A percentile compares a stretch with the other conserved stretches of the same genome.
Conservation (phyloP, 2,888 invertebrate genomes). For the Eupithecia subumbrata region DNA sequence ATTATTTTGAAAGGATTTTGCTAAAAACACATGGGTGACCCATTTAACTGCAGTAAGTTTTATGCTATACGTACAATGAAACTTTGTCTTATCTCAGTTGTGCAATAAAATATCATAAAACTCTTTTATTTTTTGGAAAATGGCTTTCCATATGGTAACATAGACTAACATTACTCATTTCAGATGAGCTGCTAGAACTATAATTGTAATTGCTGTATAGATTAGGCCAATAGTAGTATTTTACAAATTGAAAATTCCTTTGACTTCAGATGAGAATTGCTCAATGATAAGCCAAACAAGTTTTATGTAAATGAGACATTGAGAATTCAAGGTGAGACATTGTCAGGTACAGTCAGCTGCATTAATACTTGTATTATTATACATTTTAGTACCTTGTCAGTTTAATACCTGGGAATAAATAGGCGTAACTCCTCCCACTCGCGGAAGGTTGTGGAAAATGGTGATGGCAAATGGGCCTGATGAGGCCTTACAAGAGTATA, state of each 20-base stretch:
- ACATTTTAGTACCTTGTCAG: background rate
- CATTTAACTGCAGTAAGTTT: constrained; percentile 69
- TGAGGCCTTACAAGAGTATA: too few relatives aligned
- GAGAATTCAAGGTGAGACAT: constrained; percentile 14
- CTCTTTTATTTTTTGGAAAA: background rate
- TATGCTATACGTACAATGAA: background rate
- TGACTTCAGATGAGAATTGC: constrained; percentile 24
- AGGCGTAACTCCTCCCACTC: too few relatives aligned
- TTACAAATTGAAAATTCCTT: background rate
- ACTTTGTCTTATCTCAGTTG: background rate
- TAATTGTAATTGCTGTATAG: background rate
- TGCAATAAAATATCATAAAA: background rate
- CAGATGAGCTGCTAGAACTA: background rate
- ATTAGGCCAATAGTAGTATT: background rate
- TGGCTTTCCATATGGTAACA: constrained; percentile 26
- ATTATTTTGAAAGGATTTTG: constrained; percentile 8
- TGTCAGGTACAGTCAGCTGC: background rate
- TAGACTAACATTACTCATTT: background rate
- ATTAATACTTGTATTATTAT: background rate
- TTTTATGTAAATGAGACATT: constrained; percentile 24
- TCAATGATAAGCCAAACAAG: constrained; percentile 27
- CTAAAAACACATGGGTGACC: constrained; percentile 21
- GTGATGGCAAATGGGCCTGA: too few relatives aligned
- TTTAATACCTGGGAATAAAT: too few relatives aligned
- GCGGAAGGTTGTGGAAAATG: too few relatives aligned